These are phyloP conservation scores for Nomada fabriciana DNA, from an alignment of 2,888 invertebrate genomes.

Conservation along the genomic window DNA sequence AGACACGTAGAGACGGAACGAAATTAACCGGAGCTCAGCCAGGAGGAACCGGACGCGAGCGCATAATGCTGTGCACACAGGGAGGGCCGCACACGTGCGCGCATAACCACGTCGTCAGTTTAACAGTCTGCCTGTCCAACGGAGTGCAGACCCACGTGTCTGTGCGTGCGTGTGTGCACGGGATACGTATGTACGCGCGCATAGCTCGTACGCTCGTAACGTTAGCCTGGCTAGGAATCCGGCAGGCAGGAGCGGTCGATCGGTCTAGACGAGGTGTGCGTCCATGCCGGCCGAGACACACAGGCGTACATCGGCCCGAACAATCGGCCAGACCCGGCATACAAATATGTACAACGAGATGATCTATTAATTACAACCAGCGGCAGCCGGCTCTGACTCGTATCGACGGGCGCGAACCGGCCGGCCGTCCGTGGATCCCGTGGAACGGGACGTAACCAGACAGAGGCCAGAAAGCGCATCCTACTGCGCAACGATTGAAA, in stretches of 20 bases:
- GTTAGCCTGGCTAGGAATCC: conserved; percentile 69
- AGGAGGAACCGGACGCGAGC: conserved; percentile 66
- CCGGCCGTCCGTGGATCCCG: conserved; percentile 11
- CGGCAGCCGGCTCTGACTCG: conserved; percentile 59
- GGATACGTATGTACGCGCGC: conserved; percentile 20
- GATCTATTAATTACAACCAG: conserved; percentile 72
- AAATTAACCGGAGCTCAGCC: conserved; percentile 68
- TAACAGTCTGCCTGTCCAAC: conserved; percentile 59
- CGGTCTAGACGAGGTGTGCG: conserved; percentile 78
- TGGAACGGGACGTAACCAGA: conserved; percentile 34
- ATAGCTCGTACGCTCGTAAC: conserved; percentile 62
- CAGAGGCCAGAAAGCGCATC: conserved; percentile 32
- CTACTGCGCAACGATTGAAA: conserved; percentile 34
- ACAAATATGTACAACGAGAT: conserved; percentile 77
- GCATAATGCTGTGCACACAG: conserved; percentile 71
- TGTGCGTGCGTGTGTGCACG: conserved; percentile 2
- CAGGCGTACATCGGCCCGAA: conserved; percentile 65
- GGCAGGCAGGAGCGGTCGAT: conserved; percentile 76
- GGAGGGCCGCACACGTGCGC: conserved; percentile 54
- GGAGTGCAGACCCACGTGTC: conserved; percentile 23
- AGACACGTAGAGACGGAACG: conserved; percentile 60
- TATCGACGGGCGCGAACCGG: conserved; percentile 54
- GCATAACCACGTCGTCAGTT: conserved; percentile 65
- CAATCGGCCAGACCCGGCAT: conserved; percentile 71
- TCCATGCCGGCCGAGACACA: conserved; percentile 47